Base-by-base conservation (phyloP, 2,888 invertebrate genomes). In the Aspidapion aeneum region DNA sequence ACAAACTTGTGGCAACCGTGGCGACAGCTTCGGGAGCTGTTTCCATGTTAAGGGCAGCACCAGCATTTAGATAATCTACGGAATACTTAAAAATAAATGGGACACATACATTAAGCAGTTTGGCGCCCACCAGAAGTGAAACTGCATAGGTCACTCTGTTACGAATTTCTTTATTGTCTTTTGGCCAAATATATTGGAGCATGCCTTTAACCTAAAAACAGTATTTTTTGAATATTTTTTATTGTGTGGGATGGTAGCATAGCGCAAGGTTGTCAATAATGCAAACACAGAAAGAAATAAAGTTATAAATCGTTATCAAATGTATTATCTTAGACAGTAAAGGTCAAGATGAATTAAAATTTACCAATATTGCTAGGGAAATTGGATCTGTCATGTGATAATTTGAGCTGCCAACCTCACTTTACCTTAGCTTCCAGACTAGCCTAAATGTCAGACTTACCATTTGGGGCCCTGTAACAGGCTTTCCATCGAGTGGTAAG, bases 11-110 rank as follows among this genome's bases (percentile, higher is more conserved):
- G 1, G 91, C 90, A 3, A 91, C 83, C 1, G 95, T 90, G 1
- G 90, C 82, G 57, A 94, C 82, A 1, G 95, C 91, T 73, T 90
- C 89, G 0, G 92, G 89, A n/a, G 91, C 89, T 2, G 90, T 87
- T 21, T 87, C 87, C 85, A 94, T 86, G 63, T 88, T 89, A 16
- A 96, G 78, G 1, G 84, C 76, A 48, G 84, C 74, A 5, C 85
- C 79, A 3, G 82, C 81, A 52, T 67, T 63, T n/a, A 63, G 18
- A 70, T 87, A 87, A 78, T 99, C 98, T 63, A 99, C 87, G 0
- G 92, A 91, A 76, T 93, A 90, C 80, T 98, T 98, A 81, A 99
- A 97, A 63, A 98, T 81, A 82, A 98, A 98, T 12, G 99, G 99
- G 20, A 99, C 98, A 57, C 88, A 83, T 1, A 98, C 95, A 74